Conservation (phyloP, 2,113 vertebrate species). For the Sinocyclocheilus maitianheensis region DNA sequence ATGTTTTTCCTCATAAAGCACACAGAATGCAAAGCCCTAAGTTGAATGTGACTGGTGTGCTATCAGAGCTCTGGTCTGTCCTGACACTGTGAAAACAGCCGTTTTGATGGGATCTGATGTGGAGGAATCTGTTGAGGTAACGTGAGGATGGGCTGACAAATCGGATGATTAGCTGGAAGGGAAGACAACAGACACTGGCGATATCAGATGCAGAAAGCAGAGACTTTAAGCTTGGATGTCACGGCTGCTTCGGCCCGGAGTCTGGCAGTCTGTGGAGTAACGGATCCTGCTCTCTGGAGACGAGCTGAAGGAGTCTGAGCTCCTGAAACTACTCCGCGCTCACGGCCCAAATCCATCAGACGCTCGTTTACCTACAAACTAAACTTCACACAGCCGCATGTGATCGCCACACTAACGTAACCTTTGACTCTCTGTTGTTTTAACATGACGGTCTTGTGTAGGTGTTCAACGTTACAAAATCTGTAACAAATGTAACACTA, state of each 20-base stretch:
- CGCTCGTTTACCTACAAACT: too few species aligned
- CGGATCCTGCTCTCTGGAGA: constrained; percentile 40
- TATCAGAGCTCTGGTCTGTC: background rate
- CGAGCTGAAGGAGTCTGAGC: too few species aligned
- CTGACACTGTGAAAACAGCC: constrained; percentile 14
- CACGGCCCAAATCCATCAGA: too few species aligned
- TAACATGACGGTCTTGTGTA: too few species aligned
- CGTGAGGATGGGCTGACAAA: constrained; percentile 54
- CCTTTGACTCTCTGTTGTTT: too few species aligned
- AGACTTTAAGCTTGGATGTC: constrained; percentile 52
- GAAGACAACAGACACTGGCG: constrained; percentile 51
- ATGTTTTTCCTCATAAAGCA: too few species aligned
- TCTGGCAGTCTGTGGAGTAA: constrained; percentile 64
- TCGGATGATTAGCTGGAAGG: constrained; percentile 58
- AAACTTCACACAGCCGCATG: too few species aligned
- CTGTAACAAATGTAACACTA: too few species aligned
- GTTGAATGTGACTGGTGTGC: background rate
- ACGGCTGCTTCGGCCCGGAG: constrained; percentile 20
- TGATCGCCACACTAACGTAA: too few species aligned
- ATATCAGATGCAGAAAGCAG: constrained; percentile 42
- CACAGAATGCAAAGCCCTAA: too few species aligned
- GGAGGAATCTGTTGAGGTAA: constrained; percentile 30
- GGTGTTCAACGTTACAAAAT: too few species aligned
- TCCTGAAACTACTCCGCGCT: too few species aligned
- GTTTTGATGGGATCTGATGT: background rate